These are phyloP conservation scores for Neodon shergylaensis DNA, from an alignment of 2,113 vertebrate genomes.

Conservation along the genomic window DNA sequence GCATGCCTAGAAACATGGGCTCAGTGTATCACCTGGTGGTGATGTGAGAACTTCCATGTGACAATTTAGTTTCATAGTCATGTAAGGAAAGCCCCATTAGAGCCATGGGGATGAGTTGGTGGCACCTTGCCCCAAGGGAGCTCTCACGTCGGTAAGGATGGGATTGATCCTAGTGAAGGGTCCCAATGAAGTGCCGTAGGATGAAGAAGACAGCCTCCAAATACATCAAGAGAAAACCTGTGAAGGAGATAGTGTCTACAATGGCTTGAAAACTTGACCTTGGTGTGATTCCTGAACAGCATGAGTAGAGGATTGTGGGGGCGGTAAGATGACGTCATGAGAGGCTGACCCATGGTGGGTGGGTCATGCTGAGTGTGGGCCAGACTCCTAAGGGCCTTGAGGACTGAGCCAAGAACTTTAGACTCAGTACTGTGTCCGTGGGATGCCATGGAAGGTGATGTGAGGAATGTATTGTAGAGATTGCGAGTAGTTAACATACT, in stretches of 20 bases:
- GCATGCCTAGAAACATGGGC: neutral
- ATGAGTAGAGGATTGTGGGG: accelerated
- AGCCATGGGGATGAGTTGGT: neutral
- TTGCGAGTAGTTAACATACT: neutral
- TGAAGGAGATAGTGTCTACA: neutral
- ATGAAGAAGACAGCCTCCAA: neutral
- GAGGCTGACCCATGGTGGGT: accelerated
- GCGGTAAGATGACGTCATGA: neutral
- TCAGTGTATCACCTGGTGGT: neutral
- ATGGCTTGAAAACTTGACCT: neutral
- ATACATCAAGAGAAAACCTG: neutral
- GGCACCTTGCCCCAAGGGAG: neutral
- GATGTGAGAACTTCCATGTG: neutral
- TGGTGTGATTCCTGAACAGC: neutral
- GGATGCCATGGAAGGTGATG: neutral
- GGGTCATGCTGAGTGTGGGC: no score
- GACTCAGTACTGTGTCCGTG: neutral
- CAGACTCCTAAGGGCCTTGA: neutral
- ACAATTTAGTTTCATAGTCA: neutral
- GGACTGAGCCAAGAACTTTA: neutral
- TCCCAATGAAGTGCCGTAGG: neutral
- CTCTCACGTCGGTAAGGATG: neutral
- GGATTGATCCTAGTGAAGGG: neutral
- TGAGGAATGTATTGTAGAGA: neutral
- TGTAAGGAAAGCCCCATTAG: neutral